These are phyloP conservation scores for Drosophila anomalata DNA, from an alignment of 2,888 invertebrate species.

Conservation along the genomic window DNA sequence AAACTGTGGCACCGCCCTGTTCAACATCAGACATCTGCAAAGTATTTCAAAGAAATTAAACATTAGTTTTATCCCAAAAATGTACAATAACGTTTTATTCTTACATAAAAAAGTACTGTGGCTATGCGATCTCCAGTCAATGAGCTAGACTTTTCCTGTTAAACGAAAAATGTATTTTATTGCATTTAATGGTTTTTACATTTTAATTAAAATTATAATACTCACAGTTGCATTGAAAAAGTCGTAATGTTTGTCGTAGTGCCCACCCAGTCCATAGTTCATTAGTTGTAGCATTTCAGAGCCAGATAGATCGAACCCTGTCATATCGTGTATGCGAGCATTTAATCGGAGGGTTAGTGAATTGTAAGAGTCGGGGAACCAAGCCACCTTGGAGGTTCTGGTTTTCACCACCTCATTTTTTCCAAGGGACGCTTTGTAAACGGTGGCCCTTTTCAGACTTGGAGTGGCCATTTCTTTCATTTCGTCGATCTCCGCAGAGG, in stretches of 20 bases:
- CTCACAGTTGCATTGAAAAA: slow-evolving; percentile 77
- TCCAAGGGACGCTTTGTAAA: slow-evolving; percentile 43
- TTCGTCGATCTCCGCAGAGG: slow-evolving; percentile 67
- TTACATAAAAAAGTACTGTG: slow-evolving; percentile 97
- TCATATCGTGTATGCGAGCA: slow-evolving; percentile 77
- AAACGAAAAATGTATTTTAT: not conserved
- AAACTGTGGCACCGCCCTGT: slow-evolving; percentile 98
- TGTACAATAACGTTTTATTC: slow-evolving; percentile 81
- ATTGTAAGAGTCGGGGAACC: slow-evolving; percentile 68
- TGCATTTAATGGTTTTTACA: not conserved
- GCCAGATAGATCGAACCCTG: slow-evolving; percentile 66
- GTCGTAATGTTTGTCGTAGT: slow-evolving; percentile 79
- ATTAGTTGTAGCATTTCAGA: slow-evolving; percentile 81
- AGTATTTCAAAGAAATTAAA: not conserved
- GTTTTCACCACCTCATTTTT: slow-evolving; percentile 49
- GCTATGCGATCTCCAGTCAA: slow-evolving; percentile 92
- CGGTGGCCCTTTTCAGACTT: slow-evolving; percentile 70
- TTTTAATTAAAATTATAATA: not conserved
- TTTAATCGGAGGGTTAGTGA: slow-evolving; percentile 59
- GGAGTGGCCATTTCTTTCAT: slow-evolving; percentile 69
- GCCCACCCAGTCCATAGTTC: slow-evolving; percentile 82
- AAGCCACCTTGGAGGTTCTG: slow-evolving; percentile 80
- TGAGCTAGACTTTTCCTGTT: not conserved
- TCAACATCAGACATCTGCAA: slow-evolving; percentile 96
- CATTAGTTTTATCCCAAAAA: too few relatives aligned